phyloP scores from a whole-genome alignment of 2,113 vertebrate genomes.

The Telmatochromis sp. region DNA sequence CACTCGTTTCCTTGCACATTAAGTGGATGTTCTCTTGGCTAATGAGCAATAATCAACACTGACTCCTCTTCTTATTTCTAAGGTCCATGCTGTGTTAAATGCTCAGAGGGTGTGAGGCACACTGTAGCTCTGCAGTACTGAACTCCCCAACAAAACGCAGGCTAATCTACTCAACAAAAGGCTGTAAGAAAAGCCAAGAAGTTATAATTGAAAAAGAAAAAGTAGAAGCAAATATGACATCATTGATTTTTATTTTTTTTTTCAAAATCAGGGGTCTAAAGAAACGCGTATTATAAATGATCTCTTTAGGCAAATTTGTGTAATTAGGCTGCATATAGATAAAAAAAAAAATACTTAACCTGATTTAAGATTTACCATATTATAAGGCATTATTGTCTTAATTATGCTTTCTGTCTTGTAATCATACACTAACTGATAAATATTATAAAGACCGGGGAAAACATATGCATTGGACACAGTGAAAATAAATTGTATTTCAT shows the following conservation, averaged over 20 bases:
- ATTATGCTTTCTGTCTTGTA: background rate
- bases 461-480: conserved; percentile 19
- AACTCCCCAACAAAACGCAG: background rate
- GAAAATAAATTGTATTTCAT: conserved; percentile 41
- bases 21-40: conserved; percentile 85
- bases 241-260: background rate
- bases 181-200: background rate
- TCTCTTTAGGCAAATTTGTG: background rate
- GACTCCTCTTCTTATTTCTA: conserved; percentile 78
- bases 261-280: background rate
- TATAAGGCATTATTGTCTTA: background rate
- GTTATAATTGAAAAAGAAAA: background rate
- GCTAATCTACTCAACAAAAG: background rate
- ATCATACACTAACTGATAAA: background rate
- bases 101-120: conserved; percentile 48
- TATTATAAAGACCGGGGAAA: conserved; percentile 13
- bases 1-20: conserved; percentile 79
- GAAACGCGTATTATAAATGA: background rate
- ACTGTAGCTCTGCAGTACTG: background rate
- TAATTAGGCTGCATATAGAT: background rate
- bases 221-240: background rate
- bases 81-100: conserved; percentile 78
- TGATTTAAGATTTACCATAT: background rate
- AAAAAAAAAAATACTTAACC: background rate
- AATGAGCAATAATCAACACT: conserved; percentile 88